Evolutionary conservation across 2,797 vertebrate genomes (phyloP), one percentile per base, ranked within the genome.

Genomic region (Tenualosa ilisha): DNA sequence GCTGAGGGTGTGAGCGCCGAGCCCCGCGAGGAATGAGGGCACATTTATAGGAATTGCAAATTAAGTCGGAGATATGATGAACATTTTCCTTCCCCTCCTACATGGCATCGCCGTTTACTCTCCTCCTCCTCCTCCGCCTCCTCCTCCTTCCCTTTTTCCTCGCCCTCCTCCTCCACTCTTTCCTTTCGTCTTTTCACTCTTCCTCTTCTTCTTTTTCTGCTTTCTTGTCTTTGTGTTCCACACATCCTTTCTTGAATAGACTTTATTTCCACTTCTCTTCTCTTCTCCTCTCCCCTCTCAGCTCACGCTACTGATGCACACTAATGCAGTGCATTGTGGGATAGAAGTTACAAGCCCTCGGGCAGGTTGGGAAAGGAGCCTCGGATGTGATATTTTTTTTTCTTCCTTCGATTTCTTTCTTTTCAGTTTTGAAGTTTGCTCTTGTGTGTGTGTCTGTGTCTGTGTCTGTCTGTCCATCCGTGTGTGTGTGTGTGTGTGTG

Each of bases 11-110:
- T 85, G 88, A 89, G 89, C 85, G 11, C 82, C 86, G 81, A 83
- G 84, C 81, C 63, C 63, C 26, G 1, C 53, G 85, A 89, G 89
- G 93, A 93, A 92, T 85, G 53, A 92, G 90, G 90, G 91, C 86
- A 89, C 87, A 86, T 88, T 89, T 90, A 87, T 89, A 89, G 88
- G 89, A 89, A 91, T 91, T 92, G 91, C 92, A 93, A 88, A 81
- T 93, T 88, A 92, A 90, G 93, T 88, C 90, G 89, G 83, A 54
- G 86, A 93, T 75, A 89, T 87, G 87, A 90, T 90, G 84, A 90
- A 83, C 89, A 46, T 92, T 89, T 91, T 90, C 61, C n/a, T 24
- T 75, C 68, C 37, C 31, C 68, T 61, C 22, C 56, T 61, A n/a
- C 56, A 61, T 61, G 22, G 56, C 56, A 61, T 61, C 22, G 22